Base-by-base conservation (phyloP, 2,113 vertebrate genomes). In the Podarcis cretensis region DNA sequence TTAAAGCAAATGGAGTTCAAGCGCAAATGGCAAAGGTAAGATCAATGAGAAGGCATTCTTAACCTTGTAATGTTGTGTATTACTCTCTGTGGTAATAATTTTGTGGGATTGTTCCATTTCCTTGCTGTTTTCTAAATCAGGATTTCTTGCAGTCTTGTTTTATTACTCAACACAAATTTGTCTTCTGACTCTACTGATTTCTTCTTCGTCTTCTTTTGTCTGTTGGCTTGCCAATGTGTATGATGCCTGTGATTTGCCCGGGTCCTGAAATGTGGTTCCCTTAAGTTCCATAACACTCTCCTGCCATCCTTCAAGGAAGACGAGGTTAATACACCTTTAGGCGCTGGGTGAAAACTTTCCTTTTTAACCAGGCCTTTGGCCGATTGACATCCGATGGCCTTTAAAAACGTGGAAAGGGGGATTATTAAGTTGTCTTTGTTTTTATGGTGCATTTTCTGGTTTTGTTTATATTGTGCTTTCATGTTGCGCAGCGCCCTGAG, bases 21-120 rank as follows among this genome's bases (percentile, higher is more conserved):
- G 99, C 99, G 0, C 99, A 99, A 97, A 99, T 99, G 99, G 99
- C 99, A 93, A 99, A 99, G 98, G 98, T 99, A 98, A 96, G 97
- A 87, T 1, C 43, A 75, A 1, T 20, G n/a, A 54, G 21, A 14
- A 5, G 78, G 69, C n/a, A 9, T 14, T 78, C 48, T 48, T 83
- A 84, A 85, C 66, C 30, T 54, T 4, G 0, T 63, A 3, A 54
- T 75, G 27, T 85, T 89, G 7, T 0, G 68, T 69, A n/a, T 83
- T 92, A 69, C 54, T 83, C 18, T 82, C 8, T 74, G n/a, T 21
- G 12, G 0, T 77, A 74, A 63, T 5, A 63, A 93, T 79, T 93
- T 3, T 8, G 66, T 87, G 37, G 27, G 2, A 27, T 80, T 48
- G 2, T 79, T 93, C 87, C 77, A 18, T 37, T 90, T 43, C 43